These are phyloP conservation scores for Cardinalis cardinalis DNA, from an alignment of 2,113 vertebrate species.

Conservation along the genomic window DNA sequence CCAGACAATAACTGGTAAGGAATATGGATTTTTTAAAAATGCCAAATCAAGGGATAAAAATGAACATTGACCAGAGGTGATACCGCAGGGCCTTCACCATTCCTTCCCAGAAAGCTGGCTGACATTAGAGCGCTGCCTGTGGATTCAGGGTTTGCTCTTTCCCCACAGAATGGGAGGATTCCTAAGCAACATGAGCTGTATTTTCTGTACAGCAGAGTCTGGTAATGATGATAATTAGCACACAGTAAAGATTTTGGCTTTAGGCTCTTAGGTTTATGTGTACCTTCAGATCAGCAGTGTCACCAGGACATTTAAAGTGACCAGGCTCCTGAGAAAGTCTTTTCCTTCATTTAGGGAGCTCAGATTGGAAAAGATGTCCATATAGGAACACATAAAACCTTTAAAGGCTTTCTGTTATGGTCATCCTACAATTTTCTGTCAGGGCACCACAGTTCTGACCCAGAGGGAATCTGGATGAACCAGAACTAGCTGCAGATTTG, in stretches of 20 bases:
- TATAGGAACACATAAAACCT: not conserved
- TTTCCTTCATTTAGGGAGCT: not conserved
- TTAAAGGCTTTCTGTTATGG: not conserved
- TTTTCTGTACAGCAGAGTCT: not conserved
- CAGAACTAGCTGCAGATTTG: not conserved
- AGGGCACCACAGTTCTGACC: not conserved
- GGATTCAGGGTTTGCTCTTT: not conserved
- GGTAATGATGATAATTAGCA: not conserved
- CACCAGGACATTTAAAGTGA: not conserved
- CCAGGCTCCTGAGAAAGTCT: not conserved
- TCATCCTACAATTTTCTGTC: not conserved
- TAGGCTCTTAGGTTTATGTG: not conserved
- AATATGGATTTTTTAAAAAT: constrained; percentile 2
- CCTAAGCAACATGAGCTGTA: not conserved
- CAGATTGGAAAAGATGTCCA: not conserved
- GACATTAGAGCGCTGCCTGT: not conserved
- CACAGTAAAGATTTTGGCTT: not conserved
- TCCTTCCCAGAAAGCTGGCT: not conserved
- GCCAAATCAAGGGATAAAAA: constrained; percentile 4
- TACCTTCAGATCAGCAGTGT: not conserved
- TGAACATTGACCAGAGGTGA: not conserved
- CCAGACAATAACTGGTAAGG: not conserved
- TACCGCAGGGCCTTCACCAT: not conserved
- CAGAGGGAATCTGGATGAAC: not conserved
- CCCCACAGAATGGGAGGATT: not conserved